phyloP scores from a whole-genome alignment of 2,888 invertebrate genomes.

The Apamea anceps region DNA sequence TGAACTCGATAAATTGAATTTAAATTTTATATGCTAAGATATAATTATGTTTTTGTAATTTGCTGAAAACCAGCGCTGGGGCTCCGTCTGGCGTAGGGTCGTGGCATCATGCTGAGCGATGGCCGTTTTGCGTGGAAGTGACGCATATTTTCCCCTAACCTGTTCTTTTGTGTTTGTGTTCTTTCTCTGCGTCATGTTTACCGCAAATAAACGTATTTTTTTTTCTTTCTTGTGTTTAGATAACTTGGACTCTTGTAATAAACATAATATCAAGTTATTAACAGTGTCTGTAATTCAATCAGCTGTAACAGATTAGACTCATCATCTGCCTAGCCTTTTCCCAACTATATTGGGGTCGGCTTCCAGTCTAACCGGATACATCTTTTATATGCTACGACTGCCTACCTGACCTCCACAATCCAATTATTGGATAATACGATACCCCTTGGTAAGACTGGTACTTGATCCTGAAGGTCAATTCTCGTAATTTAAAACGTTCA shows the following conservation, averaged over 20 bases:
- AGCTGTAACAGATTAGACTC: not conserved
- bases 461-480: too few species aligned
- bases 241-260: not conserved
- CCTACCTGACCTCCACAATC: too few species aligned
- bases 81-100: not conserved
- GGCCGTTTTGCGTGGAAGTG: too few species aligned
- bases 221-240: not conserved
- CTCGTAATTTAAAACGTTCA: too few species aligned
- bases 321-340: too few species aligned
- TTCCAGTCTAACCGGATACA: too few species aligned
- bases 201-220: not conserved
- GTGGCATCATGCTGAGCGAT: not conserved
- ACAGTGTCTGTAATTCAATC: not conserved
- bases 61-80: not conserved
- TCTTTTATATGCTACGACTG: too few species aligned
- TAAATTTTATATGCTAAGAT: not conserved
- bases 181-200: not conserved
- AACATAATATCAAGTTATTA: not conserved
- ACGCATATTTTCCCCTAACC: not conserved
- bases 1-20: not conserved
- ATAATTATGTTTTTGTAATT: not conserved
- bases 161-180: not conserved
- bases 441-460: too few species aligned
- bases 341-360: too few species aligned
- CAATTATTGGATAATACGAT: too few species aligned